Evolutionary conservation across 2,797 vertebrate species (phyloP).

Genomic region (Sorex maritimensis): DNA sequence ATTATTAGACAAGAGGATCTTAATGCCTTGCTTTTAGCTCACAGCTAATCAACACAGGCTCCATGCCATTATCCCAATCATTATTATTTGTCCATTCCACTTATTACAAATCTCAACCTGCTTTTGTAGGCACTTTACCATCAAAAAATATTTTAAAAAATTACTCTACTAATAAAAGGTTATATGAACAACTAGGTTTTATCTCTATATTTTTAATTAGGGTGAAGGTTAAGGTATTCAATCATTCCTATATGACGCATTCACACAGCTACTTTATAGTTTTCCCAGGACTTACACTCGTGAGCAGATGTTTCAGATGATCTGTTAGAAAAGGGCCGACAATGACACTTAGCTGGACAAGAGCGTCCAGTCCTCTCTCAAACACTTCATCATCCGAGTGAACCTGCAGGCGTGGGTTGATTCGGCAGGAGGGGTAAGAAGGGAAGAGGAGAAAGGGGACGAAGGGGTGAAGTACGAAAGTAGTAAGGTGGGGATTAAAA

Average conservation of each 20-base stretch:
- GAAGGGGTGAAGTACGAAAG: not conserved
- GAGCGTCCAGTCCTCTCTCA: conserved; percentile 90
- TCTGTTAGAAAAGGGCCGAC: conserved; percentile 91
- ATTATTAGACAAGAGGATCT: not conserved
- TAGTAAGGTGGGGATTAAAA: not conserved
- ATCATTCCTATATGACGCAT: not conserved
- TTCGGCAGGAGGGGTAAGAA: fast-evolving
- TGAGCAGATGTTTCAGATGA: conserved; percentile 92
- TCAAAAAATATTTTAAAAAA: not conserved
- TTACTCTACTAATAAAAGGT: not conserved
- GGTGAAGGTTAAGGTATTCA: not conserved
- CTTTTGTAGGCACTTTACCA: not conserved
- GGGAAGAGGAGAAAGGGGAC: not conserved
- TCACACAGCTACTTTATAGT: not conserved
- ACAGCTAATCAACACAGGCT: not conserved
- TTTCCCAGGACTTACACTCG: conserved; percentile 89
- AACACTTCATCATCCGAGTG: conserved; percentile 91
- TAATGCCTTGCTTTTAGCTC: not conserved
- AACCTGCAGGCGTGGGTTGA: conserved; percentile 81
- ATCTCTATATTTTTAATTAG: not conserved
- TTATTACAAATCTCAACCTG: not conserved
- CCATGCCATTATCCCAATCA: not conserved
- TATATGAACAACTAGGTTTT: not conserved
- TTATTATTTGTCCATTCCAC: not conserved
- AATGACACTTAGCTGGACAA: conserved; percentile 90